Base-by-base conservation (phyloP, 2,797 vertebrate species). In the Dipus sagitta region DNA sequence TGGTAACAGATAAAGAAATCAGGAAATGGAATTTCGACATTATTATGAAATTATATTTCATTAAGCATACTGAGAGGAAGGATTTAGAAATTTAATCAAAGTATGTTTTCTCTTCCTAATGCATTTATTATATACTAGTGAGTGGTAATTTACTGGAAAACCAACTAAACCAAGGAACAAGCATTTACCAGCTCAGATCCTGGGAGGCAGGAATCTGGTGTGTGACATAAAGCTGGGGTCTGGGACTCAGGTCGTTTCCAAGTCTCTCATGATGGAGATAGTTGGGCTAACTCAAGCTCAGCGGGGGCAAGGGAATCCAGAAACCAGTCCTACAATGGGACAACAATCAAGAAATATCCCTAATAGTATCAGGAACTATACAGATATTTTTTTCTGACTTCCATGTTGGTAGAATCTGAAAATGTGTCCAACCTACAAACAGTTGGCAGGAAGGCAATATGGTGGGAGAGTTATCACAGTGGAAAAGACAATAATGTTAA, bases 21-120 rank as follows among this genome's bases (percentile, higher is more conserved):
- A 91, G 88, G 88, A 90, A 95, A 82, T 88, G 62, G 15, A 64
- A 79, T 62, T 88, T 90, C 24, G 28, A 65, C 42, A 78, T 84
- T 88, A 95, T 92, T 79, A 86, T 71, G 54, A 92, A 92, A 94
- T 62, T 67, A 20, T 77, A 87, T 89, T 91, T 94, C 70, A 71
- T 87, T 86, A 83, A 78, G 13, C 24, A 88, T 71, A 32, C 52
- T 68, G 60, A 95, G 71, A 92, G 62, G 67, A 92, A 79, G 21
- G 17, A 80, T 71, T 62, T 88, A 76, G 54, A 8, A 84, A 71
- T n/a, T 72, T 95, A 72, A 95, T 94, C 90, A 91, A 81, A 91
- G 95, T 89, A 77, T 80, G 28, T 75, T 60, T 58, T 58, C n/a
- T 70, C 38, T 76, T 92, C 28, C 64, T 7, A 77, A n/a, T 68